A percentile compares a stretch with the other conserved stretches of the same genome.
These are phyloP conservation scores for Hiodon tergisus DNA, from an alignment of 2,113 vertebrate species.

Conservation along the genomic window DNA sequence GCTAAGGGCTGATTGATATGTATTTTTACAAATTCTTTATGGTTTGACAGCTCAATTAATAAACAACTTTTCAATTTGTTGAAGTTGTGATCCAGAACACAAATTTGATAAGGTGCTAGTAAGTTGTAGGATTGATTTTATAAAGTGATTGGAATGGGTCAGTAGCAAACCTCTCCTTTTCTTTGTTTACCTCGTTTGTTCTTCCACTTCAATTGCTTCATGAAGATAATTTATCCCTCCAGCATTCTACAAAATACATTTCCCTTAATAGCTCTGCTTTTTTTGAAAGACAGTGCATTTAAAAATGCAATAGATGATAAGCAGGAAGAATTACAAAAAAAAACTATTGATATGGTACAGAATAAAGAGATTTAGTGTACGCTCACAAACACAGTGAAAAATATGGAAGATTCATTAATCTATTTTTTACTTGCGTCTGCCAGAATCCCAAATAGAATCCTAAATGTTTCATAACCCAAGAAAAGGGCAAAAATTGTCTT, in stretches of 20 bases:
- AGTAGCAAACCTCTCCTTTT: not conserved
- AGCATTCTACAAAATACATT: constrained; percentile 14
- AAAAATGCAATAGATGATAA: constrained; percentile 34
- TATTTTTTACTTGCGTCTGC: constrained; percentile 97
- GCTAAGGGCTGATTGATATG: not conserved
- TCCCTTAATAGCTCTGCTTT: constrained; percentile 24
- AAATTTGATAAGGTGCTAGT: too few relatives aligned
- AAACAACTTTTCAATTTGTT: too few relatives aligned
- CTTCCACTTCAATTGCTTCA: not conserved
- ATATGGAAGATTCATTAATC: constrained; percentile 98
- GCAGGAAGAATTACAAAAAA: constrained; percentile 42
- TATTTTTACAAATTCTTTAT: not conserved
- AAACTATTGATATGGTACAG: constrained; percentile 56
- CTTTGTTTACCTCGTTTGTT: not conserved
- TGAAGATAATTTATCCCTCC: not conserved
- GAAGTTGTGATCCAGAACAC: too few relatives aligned
- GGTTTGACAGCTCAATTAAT: not conserved
- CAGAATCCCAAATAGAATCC: constrained; percentile 98
- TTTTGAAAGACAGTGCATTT: constrained; percentile 34
- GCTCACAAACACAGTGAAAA: constrained; percentile 84
- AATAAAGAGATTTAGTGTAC: constrained; percentile 68
- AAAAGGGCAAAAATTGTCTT: constrained; percentile 98
- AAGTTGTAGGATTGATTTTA: too few relatives aligned
- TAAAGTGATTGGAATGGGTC: not conserved
- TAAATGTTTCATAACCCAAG: constrained; percentile 99